These are phyloP conservation scores for Plagodis pulveraria DNA, from an alignment of 2,888 invertebrate genomes.

Conservation along the genomic window DNA sequence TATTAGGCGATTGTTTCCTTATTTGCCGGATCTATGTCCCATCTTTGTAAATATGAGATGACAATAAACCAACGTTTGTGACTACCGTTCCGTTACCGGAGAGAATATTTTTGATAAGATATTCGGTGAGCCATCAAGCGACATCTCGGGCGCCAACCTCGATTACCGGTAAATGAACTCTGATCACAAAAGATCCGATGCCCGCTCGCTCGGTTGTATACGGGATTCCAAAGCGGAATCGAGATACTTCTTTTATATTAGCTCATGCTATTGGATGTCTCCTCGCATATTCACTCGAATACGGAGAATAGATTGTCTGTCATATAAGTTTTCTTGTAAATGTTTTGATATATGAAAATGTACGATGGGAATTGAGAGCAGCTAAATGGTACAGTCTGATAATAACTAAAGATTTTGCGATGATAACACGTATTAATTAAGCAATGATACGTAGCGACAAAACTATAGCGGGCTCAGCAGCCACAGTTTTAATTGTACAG, in stretches of 20 bases:
- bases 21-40: slow-evolving; percentile 18
- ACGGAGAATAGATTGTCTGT: not conserved
- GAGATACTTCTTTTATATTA: slow-evolving; percentile 2
- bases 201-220: slow-evolving; percentile 28
- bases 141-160: slow-evolving; percentile 46
- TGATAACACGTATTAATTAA: too few species aligned
- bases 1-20: slow-evolving; percentile 21
- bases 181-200: slow-evolving; percentile 58
- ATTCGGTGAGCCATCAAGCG: slow-evolving; percentile 51
- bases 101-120: slow-evolving; percentile 48
- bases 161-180: slow-evolving; percentile 64
- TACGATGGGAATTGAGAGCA: too few species aligned
- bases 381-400: too few species aligned
- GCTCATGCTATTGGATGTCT: not conserved
- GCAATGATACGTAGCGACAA: too few species aligned
- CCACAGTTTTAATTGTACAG: too few species aligned
- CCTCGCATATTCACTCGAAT: not conserved
- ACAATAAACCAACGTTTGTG: slow-evolving; percentile 26
- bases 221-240: slow-evolving; percentile 9
- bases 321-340: not conserved
- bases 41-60: slow-evolving; percentile 21
- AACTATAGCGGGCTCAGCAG: too few species aligned
- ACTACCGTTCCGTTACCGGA: too few species aligned
- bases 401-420: too few species aligned
- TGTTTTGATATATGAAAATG: too few species aligned